phyloP scores from a whole-genome alignment of 2,888 invertebrate species.

The Cephus rjabovi region DNA sequence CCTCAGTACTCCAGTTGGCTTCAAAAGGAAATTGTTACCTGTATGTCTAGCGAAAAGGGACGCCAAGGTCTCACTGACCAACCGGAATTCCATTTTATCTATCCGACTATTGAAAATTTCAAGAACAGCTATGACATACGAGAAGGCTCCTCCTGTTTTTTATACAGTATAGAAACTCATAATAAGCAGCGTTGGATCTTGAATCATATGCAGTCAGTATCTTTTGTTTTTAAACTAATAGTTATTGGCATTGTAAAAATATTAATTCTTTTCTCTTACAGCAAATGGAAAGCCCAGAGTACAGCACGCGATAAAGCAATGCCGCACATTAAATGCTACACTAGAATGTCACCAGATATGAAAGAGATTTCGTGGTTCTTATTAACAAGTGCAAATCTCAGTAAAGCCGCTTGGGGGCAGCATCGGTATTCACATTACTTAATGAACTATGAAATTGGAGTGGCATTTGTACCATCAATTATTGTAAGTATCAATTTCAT shows the following conservation, averaged over 20 bases:
- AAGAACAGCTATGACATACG: slow-evolving; percentile 85
- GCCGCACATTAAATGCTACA: slow-evolving; percentile 96
- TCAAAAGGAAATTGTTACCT: slow-evolving; percentile 78
- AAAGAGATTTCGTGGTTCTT: slow-evolving; percentile 83
- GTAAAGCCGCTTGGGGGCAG: slow-evolving; percentile 97
- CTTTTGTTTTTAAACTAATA: slow-evolving; percentile 9
- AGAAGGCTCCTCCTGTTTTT: slow-evolving; percentile 88
- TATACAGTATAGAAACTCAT: slow-evolving; percentile 83
- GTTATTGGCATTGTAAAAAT: slow-evolving; percentile 5
- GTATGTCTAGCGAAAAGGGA: slow-evolving; percentile 69
- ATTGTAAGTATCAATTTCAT: slow-evolving; percentile 72
- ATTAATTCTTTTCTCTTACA: slow-evolving; percentile 54
- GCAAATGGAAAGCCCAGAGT: slow-evolving; percentile 85
- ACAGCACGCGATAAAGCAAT: slow-evolving; percentile 83
- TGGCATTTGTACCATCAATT: slow-evolving; percentile 86
- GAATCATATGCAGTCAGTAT: slow-evolving; percentile 78
- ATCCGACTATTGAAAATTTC: slow-evolving; percentile 87
- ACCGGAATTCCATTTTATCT: slow-evolving; percentile 75
- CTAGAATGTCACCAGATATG: slow-evolving; percentile 78
- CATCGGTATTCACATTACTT: slow-evolving; percentile 72
- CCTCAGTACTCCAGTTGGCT: slow-evolving; percentile 78
- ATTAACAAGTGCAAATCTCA: slow-evolving; percentile 93
- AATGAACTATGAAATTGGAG: slow-evolving; percentile 92
- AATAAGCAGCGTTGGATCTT: slow-evolving; percentile 88
- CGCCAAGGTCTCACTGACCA: slow-evolving; percentile 69